These are phyloP conservation scores for Macrosiphum euphorbiae DNA, from an alignment of 2,888 invertebrate species.

Conservation along the genomic window DNA sequence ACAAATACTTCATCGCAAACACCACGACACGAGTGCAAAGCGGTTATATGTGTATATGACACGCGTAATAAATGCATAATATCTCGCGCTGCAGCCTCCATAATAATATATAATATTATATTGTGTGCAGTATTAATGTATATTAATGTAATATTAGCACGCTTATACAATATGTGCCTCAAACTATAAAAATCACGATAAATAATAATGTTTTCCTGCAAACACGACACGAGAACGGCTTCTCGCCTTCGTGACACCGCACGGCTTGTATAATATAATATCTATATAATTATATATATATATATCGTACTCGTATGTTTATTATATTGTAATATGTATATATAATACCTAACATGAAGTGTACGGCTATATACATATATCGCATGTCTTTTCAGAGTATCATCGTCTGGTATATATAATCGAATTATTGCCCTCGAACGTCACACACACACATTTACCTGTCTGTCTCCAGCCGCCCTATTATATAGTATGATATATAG, in stretches of 20 bases:
- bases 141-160: not conserved
- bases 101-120: not conserved
- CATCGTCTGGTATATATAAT: not conserved
- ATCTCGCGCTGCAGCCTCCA: not conserved
- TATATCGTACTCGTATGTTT: not conserved
- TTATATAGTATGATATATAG: not conserved
- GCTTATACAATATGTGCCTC: not conserved
- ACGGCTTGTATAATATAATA: not conserved
- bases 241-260: not conserved
- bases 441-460: not conserved
- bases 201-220: slow-evolving; percentile 1
- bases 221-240: slow-evolving; percentile 2
- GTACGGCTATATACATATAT: not conserved
- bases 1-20: slow-evolving; percentile 1
- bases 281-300: not conserved
- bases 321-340: not conserved
- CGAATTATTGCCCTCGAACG: not conserved
- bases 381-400: not conserved
- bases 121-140: not conserved
- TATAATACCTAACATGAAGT: not conserved
- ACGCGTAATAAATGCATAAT: not conserved
- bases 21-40: not conserved
- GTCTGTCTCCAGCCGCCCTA: not conserved
- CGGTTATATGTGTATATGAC: not conserved
- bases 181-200: slow-evolving; percentile 7